phyloP scores from a whole-genome alignment of 2,888 invertebrate genomes.

The Rotaria magnacalcarata region DNA sequence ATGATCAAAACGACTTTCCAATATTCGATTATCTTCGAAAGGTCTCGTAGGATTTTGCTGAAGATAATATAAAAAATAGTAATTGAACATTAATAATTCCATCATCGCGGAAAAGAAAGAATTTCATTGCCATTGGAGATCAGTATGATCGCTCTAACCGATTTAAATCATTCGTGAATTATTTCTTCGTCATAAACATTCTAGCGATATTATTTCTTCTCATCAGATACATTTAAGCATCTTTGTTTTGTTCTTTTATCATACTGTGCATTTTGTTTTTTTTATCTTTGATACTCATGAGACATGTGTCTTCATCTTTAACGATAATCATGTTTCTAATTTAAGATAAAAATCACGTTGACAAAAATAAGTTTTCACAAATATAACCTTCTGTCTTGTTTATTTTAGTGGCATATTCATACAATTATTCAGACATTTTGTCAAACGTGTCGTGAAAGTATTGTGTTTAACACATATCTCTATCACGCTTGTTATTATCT shows the following conservation, averaged over 20 bases:
- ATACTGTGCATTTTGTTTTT: not conserved
- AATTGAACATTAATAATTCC: not conserved
- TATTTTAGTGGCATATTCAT: slow-evolving; percentile 33
- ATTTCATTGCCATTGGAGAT: not conserved
- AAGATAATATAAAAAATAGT: not conserved
- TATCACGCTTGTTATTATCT: slow-evolving; percentile 66
- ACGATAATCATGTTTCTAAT: not conserved
- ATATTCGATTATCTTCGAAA: not conserved
- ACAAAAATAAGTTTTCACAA: not conserved
- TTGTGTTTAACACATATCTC: slow-evolving; percentile 29
- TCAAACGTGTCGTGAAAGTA: not conserved
- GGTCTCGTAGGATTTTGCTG: not conserved
- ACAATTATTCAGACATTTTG: slow-evolving; percentile 32
- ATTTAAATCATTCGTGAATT: not conserved
- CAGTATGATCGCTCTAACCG: not conserved
- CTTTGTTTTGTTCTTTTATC: not conserved
- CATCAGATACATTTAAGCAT: not conserved
- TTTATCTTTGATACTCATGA: not conserved
- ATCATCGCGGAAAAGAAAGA: not conserved
- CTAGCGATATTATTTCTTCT: too few species aligned
- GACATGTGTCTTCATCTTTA: not conserved
- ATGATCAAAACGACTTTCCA: not conserved
- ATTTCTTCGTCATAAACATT: too few species aligned
- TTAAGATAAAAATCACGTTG: not conserved
- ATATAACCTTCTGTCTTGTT: not conserved